Percentiles rank a stretch among this genome's conserved stretches.
phyloP scores from a whole-genome alignment of 2,888 invertebrate species.

The Noctua janthe region DNA sequence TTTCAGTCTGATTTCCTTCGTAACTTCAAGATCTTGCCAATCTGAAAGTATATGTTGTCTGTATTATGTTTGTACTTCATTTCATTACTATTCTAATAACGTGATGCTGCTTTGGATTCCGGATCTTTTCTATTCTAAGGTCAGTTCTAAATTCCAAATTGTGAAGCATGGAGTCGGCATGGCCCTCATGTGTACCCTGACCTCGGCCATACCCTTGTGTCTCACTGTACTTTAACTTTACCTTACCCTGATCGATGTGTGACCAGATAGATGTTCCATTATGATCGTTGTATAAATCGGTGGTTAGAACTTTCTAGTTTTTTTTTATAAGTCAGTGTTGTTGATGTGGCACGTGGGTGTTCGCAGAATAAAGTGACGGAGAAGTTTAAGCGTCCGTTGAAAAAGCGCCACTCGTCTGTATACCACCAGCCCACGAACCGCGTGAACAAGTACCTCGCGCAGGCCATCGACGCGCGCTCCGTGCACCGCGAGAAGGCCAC shows the following conservation, averaged over 20 bases:
- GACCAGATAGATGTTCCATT: slow-evolving; percentile 62
- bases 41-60: slow-evolving; percentile 62
- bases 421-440: slow-evolving; percentile 97
- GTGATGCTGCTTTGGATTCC: slow-evolving; percentile 90
- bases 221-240: slow-evolving; percentile 65
- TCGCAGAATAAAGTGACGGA: slow-evolving; percentile 96
- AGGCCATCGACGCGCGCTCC: slow-evolving; percentile 97
- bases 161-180: slow-evolving; percentile 88
- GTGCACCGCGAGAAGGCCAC: slow-evolving; percentile 97
- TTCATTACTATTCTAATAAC: slow-evolving; percentile 86
- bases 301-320: slow-evolving; percentile 65
- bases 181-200: slow-evolving; percentile 81
- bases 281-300: slow-evolving; percentile 66
- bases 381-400: slow-evolving; percentile 96
- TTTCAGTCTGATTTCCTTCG: slow-evolving; percentile 49
- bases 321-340: slow-evolving; percentile 53
- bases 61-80: slow-evolving; percentile 76
- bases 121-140: slow-evolving; percentile 88
- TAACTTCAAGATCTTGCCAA: slow-evolving; percentile 52
- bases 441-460: slow-evolving; percentile 97
- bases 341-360: slow-evolving; percentile 72
- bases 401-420: slow-evolving; percentile 96
- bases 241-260: slow-evolving; percentile 66
- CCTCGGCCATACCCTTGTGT: slow-evolving; percentile 63
- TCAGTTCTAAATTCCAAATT: slow-evolving; percentile 82